Conservation (phyloP, 64 coral and sea anemone genomes). For the Pocillopora damicornis region DNA sequence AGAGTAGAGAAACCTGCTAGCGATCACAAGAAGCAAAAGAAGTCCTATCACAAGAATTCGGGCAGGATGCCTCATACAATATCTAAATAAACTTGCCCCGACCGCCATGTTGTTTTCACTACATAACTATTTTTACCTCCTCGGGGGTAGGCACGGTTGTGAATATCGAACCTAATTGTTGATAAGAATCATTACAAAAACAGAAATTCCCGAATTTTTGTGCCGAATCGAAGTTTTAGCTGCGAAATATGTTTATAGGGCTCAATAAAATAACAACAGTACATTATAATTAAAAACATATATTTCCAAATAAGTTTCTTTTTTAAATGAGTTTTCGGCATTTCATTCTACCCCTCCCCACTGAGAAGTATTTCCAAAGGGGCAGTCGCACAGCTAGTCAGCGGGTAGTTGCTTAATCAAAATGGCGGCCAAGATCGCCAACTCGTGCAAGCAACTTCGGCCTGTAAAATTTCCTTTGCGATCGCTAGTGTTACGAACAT, state of each 20-base stretch:
- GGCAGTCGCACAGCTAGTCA: background rate
- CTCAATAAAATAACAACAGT: too few relatives aligned
- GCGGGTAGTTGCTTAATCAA: slow-evolving; percentile 28
- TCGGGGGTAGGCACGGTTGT: background rate
- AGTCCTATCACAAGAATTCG: slow-evolving; percentile 5
- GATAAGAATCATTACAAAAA: too few relatives aligned
- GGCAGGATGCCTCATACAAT: slow-evolving; percentile 30
- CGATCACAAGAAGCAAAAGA: slow-evolving; percentile 10
- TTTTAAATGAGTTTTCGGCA: background rate
- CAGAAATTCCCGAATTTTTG: too few relatives aligned
- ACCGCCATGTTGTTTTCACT: slow-evolving; percentile 7
- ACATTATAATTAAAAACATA: background rate
- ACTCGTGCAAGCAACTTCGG: background rate
- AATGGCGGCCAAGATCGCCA: slow-evolving; percentile 52
- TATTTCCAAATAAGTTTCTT: background rate
- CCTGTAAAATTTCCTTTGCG: slow-evolving; percentile 35
- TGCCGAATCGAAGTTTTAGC: too few relatives aligned
- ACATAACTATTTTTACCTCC: background rate
- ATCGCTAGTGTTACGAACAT: slow-evolving; percentile 39
- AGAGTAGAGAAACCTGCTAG: slow-evolving; percentile 32
- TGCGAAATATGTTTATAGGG: too few relatives aligned
- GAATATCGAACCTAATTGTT: too few relatives aligned
- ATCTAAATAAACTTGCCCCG: background rate
- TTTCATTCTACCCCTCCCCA: background rate
- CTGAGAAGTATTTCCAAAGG: background rate